phyloP scores from a whole-genome alignment of 2,888 invertebrate genomes.

The Lucinisca nassula region DNA sequence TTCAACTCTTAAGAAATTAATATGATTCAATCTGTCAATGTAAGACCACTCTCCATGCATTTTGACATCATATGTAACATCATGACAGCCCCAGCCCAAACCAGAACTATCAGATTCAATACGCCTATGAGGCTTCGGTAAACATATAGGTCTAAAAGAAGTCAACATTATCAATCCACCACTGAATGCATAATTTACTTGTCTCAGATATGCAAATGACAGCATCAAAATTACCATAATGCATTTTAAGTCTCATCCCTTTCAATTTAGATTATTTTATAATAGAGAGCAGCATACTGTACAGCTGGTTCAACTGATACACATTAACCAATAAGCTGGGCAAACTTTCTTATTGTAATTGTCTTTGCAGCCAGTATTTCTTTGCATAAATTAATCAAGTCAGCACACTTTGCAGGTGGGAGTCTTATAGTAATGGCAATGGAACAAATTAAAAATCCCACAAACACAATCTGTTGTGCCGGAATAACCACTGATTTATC shows the following conservation, averaged over 20 bases:
- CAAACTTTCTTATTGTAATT: not conserved
- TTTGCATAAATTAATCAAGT: not conserved
- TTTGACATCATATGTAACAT: not conserved
- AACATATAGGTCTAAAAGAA: constrained; percentile 11
- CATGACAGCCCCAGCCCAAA: constrained; percentile 36
- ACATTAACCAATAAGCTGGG: not conserved
- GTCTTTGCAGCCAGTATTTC: not conserved
- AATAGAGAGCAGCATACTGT: not conserved
- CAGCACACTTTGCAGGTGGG: not conserved
- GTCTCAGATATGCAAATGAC: not conserved
- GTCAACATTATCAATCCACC: constrained; percentile 57
- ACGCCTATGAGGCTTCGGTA: not conserved
- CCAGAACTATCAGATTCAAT: constrained; percentile 46
- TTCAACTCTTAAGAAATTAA: constrained; percentile 50
- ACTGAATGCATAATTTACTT: constrained; percentile 26
- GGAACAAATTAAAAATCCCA: not conserved
- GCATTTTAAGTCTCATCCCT: constrained; percentile 27
- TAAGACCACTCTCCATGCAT: constrained; percentile 41
- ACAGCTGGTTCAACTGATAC: constrained; percentile 13
- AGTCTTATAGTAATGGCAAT: not conserved
- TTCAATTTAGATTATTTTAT: constrained; percentile 37
- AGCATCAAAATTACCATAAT: constrained; percentile 28
- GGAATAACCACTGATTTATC: not conserved
- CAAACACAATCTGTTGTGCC: not conserved
- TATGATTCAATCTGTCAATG: constrained; percentile 25